Evolutionary conservation across 2,888 invertebrate species (phyloP), one percentile per base, ranked within the genome.

Genomic region (Pomacea canaliculata): DNA sequence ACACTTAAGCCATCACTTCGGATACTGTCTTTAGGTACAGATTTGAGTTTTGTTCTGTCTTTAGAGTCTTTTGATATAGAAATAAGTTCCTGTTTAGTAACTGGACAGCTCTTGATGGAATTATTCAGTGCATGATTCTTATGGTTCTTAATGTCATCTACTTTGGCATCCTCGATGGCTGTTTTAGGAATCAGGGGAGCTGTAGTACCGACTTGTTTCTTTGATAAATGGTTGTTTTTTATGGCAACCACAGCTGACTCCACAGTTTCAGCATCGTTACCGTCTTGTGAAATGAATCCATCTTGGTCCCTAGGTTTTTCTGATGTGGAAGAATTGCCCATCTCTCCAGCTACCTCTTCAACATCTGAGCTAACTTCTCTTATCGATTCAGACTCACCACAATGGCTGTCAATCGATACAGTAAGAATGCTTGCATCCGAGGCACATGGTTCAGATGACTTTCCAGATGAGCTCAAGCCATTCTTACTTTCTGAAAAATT

Each of bases 311-410:
- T 13, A 46, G 37, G 51, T n/a, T 60, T 62, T 69, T 74, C 74
- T 9, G 74, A 62, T 48, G 69, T 68, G 18, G 74, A n/a, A 62
- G 69, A 69, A 59, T 74, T 74, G 48, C 74, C 74, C 74, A 74
- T 74, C n/a, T 74, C 74, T 46, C 18, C 37, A 27, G 13, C 46
- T 27, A 37, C 27, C 19, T n/a, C 56, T 27, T 70, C 51, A 23
- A 1, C 56, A 59, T 56, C 70, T 23, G 23, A 59, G 23, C 70
- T 19, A 23, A 9, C 63, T 19, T 63, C 63, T 7, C 10, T 63
- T 63, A 12, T 27, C 63, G 19, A 63, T 23, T 23, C 63, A 2
- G 27, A 63, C 5, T 23, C 63, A 63, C 63, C n/a, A 63, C 27
- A n/a, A 12, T 63, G 27, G 19, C 63, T 10, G 63, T 23, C 51